A percentile compares a stretch with the other conserved stretches of the same genome.
Conservation (phyloP, 2,797 vertebrate species). For the Coccyzus lansbergi region DNA sequence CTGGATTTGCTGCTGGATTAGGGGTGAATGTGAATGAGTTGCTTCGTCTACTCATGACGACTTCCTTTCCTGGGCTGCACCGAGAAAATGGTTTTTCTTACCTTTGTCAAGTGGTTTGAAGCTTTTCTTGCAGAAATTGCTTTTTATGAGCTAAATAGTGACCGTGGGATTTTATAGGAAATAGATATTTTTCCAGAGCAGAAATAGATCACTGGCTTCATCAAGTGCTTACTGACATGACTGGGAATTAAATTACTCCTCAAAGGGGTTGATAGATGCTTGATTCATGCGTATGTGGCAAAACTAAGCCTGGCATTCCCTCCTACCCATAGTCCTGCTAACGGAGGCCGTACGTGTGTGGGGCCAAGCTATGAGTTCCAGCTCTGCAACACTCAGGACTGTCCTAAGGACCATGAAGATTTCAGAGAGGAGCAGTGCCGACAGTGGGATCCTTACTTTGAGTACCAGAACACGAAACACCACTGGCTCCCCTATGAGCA, state of each 20-base stretch:
- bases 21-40: neutral
- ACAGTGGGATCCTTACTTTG: conserved; percentile 86
- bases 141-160: neutral
- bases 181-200: rapidly evolving
- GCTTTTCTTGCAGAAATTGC: neutral
- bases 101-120: neutral
- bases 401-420: conserved; percentile 87
- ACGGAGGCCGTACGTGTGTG: conserved; percentile 89
- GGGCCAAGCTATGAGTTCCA: conserved; percentile 90
- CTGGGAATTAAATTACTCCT: neutral
- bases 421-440: conserved; percentile 92
- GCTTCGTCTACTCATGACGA: neutral
- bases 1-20: neutral
- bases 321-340: conserved; percentile 84
- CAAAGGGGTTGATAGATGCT: neutral
- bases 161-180: neutral
- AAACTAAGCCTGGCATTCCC: neutral
- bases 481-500: conserved; percentile 97
- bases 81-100: neutral
- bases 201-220: neutral
- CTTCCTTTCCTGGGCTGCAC: neutral
- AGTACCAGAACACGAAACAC: conserved; percentile 88
- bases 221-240: neutral
- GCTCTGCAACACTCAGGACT: conserved; percentile 90
- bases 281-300: neutral